These are phyloP conservation scores for Caerostris darwini DNA, from an alignment of 1,140 invertebrate genomes.

Conservation along the genomic window DNA sequence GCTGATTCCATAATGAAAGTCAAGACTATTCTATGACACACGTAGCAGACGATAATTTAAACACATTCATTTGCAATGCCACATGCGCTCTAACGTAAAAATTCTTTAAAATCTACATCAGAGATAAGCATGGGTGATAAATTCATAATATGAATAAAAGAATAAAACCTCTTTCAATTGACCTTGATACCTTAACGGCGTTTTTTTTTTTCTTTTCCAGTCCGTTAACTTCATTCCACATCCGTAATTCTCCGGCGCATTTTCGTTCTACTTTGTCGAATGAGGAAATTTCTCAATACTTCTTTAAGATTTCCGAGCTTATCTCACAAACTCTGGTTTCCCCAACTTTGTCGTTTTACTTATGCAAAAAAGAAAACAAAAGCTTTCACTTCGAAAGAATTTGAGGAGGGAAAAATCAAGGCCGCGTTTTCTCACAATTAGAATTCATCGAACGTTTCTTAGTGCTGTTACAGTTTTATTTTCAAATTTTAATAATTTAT, in stretches of 20 bases:
- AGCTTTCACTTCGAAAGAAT: background rate
- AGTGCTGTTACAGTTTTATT: background rate
- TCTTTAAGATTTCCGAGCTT: background rate
- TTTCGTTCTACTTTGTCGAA: constrained; percentile 57
- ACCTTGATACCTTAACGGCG: constrained; percentile 63
- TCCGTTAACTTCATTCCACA: constrained; percentile 44
- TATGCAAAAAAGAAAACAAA: background rate
- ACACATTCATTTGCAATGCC: background rate
- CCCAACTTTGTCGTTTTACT: background rate
- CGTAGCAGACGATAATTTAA: background rate
- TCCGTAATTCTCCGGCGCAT: constrained; percentile 16
- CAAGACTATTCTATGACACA: background rate
- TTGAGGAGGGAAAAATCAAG: background rate
- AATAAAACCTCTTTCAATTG: background rate
- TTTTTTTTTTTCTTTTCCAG: constrained; percentile 8
- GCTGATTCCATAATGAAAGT: background rate
- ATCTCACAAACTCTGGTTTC: background rate
- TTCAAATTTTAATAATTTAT: background rate
- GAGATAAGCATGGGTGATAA: background rate
- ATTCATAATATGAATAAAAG: constrained; percentile 45
- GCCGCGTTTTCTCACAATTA: background rate
- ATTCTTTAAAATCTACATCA: background rate
- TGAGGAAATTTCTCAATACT: constrained; percentile 34
- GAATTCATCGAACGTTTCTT: background rate
- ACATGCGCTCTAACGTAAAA: background rate